Evolutionary conservation across 1,140 invertebrate genomes (phyloP).

Genomic region (Drosophila pectinifera): DNA sequence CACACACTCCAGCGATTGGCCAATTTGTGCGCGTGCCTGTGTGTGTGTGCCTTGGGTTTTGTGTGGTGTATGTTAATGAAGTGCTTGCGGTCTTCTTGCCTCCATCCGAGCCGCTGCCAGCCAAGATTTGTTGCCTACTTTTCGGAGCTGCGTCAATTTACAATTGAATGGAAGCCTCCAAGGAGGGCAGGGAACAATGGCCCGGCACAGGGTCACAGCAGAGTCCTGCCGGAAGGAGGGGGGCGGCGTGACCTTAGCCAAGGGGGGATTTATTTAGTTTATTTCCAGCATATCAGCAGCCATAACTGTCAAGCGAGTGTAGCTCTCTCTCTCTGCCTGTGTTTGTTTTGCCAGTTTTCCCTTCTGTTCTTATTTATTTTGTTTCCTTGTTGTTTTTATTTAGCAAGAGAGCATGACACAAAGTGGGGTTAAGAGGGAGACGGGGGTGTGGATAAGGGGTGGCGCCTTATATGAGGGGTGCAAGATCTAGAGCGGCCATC

Average conservation of each 20-base stretch:
- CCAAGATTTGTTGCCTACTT: conserved; percentile 40
- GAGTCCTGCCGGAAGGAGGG: conserved; percentile 23
- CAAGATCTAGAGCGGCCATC: conserved; percentile 69
- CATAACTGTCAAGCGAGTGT: conserved; percentile 81
- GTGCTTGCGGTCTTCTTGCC: conserved; percentile 39
- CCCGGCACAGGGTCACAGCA: background rate
- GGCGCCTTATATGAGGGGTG: conserved; percentile 4
- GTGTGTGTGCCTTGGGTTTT: conserved; percentile 1
- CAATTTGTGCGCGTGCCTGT: conserved; percentile 43
- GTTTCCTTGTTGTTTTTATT: conserved; percentile 3
- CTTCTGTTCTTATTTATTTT: conserved; percentile 7
- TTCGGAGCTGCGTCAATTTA: conserved; percentile 38
- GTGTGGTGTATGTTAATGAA: conserved; percentile 59
- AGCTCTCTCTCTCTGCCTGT: background rate
- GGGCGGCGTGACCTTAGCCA: conserved; percentile 73
- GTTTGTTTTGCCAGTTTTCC: conserved; percentile 19
- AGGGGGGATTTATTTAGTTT: conserved; percentile 80
- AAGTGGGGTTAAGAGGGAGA: conserved; percentile 7
- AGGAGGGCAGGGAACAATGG: conserved; percentile 18
- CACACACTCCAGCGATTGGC: conserved; percentile 34
- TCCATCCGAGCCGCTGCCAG: conserved; percentile 1
- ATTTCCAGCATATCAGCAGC: conserved; percentile 81
- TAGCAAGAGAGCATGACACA: conserved; percentile 30
- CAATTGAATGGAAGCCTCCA: conserved; percentile 51
- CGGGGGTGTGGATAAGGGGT: background rate